Percentiles rank a stretch among this genome's conserved stretches.
Evolutionary conservation across 2,113 vertebrate species (phyloP).

Genomic region (Scartelaos histophorus): DNA sequence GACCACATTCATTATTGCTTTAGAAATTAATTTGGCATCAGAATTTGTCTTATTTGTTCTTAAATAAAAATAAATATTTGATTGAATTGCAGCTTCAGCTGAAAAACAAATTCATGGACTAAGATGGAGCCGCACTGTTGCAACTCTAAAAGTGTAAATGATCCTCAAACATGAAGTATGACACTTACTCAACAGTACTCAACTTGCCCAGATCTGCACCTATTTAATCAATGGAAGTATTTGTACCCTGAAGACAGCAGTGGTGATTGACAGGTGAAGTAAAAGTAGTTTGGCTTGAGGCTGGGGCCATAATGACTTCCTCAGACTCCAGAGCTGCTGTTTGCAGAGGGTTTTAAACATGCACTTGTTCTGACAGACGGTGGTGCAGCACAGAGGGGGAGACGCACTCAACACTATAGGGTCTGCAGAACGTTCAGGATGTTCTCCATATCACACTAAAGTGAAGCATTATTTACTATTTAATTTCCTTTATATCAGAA

Average conservation of each 20-base stretch:
- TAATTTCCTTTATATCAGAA: no score
- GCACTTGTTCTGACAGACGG: neutral
- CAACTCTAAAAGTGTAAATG: neutral
- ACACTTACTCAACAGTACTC: neutral
- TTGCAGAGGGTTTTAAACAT: neutral
- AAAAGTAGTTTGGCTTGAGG: neutral
- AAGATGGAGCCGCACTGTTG: no score
- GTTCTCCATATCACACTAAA: no score
- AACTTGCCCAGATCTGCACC: neutral
- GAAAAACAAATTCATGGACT: no score
- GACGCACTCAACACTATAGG: neutral
- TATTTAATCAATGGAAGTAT: neutral
- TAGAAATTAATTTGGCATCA: no score
- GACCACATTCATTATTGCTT: no score
- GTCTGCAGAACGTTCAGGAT: neutral
- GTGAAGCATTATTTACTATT: no score
- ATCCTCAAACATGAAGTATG: neutral
- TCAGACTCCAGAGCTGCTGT: neutral
- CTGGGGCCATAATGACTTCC: neutral
- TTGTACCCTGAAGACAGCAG: neutral
- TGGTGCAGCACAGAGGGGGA: neutral
- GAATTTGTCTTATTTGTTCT: no score
- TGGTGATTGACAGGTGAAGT: neutral
- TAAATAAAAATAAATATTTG: no score
- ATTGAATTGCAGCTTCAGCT: no score